Evolutionary conservation across 2,888 invertebrate species (phyloP), one percentile per base, ranked within the genome.

Genomic region (Eledona agricola): DNA sequence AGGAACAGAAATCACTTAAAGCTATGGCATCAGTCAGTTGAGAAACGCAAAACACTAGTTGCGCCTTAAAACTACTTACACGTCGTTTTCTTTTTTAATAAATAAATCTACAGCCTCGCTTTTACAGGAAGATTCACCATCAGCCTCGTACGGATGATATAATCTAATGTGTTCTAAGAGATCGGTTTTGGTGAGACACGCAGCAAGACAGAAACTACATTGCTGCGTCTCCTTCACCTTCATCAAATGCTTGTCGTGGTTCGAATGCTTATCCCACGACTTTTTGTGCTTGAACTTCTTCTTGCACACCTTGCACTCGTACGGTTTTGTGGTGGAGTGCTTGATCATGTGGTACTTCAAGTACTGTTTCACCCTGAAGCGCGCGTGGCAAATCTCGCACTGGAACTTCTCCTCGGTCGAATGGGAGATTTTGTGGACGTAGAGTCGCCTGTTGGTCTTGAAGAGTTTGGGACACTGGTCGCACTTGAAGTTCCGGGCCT

Each of bases 331-430:
- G 0, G 80, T 81, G 1, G 81, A 80, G 26, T 83, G 83, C 6
- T 79, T 81, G 0, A 81, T 80, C 78, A 80, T 80, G 51, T 83
- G 83, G 75, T 80, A 80, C 51, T 81, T 81, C 13, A 83, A 63
- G 3, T 81, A 80, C 37, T 81, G 81, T 51, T 79, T 79, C 0
- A 80, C 79, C 42, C 77, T 77, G 60, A 81, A 81, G 10, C 78
- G 79, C 72, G 79, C 79, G 0, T 74, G 74, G 58, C 81, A 81
- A 6, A 79, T 75, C 0, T 62, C 32, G 54, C 81, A 81, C 6
- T 78, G 77, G 51, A 80, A 81, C 78, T 80, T 62, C 75, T 80
- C 67, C 74, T 79, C 63, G 72, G 80, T 66, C 71, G 72, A 0
- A 76, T 81, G 58, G 75, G 80, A 64, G 11, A 61, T 57, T 54